A percentile compares a stretch with the other conserved stretches of the same genome.
These are phyloP conservation scores for Acanthoscelides obtectus DNA, from an alignment of 2,888 invertebrate species.

Conservation along the genomic window DNA sequence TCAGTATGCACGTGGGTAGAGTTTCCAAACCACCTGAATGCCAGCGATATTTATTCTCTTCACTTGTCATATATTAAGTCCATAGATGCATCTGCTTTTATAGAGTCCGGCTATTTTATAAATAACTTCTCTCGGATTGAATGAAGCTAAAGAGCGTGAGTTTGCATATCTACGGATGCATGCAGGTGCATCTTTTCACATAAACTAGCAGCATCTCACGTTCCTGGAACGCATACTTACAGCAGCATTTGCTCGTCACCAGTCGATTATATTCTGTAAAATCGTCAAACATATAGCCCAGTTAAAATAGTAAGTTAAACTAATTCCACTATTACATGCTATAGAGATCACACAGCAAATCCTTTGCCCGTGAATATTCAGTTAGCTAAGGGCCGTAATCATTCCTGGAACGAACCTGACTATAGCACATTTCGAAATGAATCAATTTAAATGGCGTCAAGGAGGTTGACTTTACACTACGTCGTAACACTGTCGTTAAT, in stretches of 20 bases:
- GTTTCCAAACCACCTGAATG: neutral
- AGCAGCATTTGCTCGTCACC: neutral
- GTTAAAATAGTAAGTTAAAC: neutral
- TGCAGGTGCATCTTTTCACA: neutral
- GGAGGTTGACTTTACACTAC: no score
- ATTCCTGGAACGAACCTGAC: no score
- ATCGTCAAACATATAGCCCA: neutral
- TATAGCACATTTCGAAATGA: no score
- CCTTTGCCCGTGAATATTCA: no score
- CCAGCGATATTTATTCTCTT: neutral
- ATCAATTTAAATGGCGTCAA: no score
- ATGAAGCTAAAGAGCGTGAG: neutral
- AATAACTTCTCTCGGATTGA: neutral
- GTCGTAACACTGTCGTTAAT: no score
- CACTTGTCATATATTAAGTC: neutral
- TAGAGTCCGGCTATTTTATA: neutral
- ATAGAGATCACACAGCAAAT: no score
- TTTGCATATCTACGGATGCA: neutral
- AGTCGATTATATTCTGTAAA: neutral
- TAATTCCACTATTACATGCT: no score
- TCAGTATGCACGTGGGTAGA: neutral
- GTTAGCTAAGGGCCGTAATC: no score
- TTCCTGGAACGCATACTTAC: neutral
- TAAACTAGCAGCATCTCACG: neutral
- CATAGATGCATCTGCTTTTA: neutral